phyloP scores from a whole-genome alignment of 1,140 invertebrate genomes.

The Nymphalis io region DNA sequence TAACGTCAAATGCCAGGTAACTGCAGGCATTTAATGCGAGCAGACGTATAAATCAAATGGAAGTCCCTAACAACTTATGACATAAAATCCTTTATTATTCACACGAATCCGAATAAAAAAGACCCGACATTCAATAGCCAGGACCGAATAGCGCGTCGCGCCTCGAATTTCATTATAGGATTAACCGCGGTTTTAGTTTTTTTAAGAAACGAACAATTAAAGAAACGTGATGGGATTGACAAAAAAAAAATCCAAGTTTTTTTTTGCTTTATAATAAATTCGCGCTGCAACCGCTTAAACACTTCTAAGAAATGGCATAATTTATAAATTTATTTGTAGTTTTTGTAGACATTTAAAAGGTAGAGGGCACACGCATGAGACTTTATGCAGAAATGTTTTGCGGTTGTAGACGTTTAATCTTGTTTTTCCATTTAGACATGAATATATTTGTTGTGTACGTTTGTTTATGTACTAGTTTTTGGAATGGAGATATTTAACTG shows the following conservation, averaged over 20 bases:
- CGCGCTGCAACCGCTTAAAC: constrained; percentile 47
- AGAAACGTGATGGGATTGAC: constrained; percentile 64
- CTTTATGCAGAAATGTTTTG: constrained; percentile 21
- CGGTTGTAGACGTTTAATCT: constrained; percentile 14
- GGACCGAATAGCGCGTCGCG: constrained; percentile 44
- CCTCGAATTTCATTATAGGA: constrained; percentile 69
- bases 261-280: constrained; percentile 43
- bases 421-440: constrained; percentile 8
- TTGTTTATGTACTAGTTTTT: not conserved
- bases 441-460: constrained; percentile 20
- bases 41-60: constrained; percentile 71
- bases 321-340: constrained; percentile 29
- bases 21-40: constrained; percentile 48
- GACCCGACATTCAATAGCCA: constrained; percentile 42
- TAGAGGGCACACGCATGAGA: constrained; percentile 13
- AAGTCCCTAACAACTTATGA: constrained; percentile 67
- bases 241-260: constrained; percentile 61
- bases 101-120: constrained; percentile 56
- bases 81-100: constrained; percentile 74
- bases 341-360: constrained; percentile 28
- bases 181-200: constrained; percentile 63
- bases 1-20: constrained; percentile 60
- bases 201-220: constrained; percentile 68
- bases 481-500: too few relatives aligned
- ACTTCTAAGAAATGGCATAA: constrained; percentile 52